Percentiles rank a stretch among this genome's conserved stretches.
Conservation (phyloP, 2,797 vertebrate genomes). For the Eurystomus glaucurus region DNA sequence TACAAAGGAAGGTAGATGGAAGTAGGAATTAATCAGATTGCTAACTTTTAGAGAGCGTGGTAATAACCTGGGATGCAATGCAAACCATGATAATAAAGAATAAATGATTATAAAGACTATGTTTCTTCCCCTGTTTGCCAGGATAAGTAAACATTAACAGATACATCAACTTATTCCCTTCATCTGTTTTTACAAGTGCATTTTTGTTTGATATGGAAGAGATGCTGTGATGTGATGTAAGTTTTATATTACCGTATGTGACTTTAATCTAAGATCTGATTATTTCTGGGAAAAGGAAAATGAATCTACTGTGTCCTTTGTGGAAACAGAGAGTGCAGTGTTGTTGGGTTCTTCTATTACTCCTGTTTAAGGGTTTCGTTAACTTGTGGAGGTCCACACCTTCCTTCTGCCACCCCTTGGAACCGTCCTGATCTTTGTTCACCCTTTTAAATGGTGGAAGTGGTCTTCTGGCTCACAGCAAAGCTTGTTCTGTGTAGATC, state of each 20-base stretch:
- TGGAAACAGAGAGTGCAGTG: background rate
- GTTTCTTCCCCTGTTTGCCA: background rate
- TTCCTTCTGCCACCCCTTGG: background rate
- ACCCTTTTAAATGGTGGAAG: background rate
- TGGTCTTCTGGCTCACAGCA: constrained; percentile 1
- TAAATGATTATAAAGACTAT: background rate
- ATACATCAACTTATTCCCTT: background rate
- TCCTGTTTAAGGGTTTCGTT: background rate
- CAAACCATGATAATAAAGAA: background rate
- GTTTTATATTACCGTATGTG: background rate
- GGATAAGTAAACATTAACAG: background rate
- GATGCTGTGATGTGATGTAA: background rate
- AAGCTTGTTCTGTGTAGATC: constrained; percentile 35
- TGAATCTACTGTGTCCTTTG: background rate
- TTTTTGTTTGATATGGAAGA: constrained; percentile 17
- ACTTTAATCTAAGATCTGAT: constrained; percentile 13
- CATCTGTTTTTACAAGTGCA: constrained; percentile 1
- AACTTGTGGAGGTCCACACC: background rate
- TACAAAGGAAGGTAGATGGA: background rate
- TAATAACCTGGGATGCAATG: background rate
- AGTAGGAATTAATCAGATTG: background rate
- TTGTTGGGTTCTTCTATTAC: background rate
- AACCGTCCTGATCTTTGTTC: background rate
- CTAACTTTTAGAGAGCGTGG: fast-evolving
- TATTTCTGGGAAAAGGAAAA: constrained; percentile 12